Conservation (phyloP, 2,888 invertebrate species). For the Microplitis deprimator region DNA sequence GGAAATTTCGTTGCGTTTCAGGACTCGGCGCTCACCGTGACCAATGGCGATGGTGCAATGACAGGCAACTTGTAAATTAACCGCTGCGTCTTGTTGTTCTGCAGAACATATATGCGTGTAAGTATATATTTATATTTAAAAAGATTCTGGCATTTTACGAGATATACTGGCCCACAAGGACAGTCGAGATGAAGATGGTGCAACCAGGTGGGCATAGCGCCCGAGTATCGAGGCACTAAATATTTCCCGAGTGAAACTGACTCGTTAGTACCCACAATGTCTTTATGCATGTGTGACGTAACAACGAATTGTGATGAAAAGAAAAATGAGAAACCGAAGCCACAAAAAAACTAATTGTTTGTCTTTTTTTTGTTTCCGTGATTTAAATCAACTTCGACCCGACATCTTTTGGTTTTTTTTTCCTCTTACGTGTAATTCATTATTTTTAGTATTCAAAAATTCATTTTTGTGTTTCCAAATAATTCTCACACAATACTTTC, state of each 20-base stretch:
- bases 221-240: constrained; percentile 15
- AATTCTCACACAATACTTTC: background rate
- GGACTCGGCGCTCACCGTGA: constrained; percentile 37
- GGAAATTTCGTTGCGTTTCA: constrained; percentile 28
- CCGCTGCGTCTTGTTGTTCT: background rate
- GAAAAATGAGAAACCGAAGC: background rate
- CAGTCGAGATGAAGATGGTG: constrained; percentile 31
- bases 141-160: background rate
- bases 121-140: background rate
- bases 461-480: constrained; percentile 5
- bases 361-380: background rate
- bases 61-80: constrained; percentile 20
- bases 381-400: background rate
- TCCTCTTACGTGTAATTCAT: constrained; percentile 8
- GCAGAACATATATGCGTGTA: background rate
- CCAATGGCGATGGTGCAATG: constrained; percentile 44
- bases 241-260: constrained; percentile 21
- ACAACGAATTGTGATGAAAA: constrained; percentile 9
- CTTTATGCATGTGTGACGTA: background rate
- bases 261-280: constrained; percentile 22
- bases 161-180: background rate
- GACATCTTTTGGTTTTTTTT: background rate
- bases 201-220: constrained; percentile 44
- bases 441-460: background rate
- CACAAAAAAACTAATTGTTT: constrained; percentile 6